phyloP scores from a whole-genome alignment of 2,797 vertebrate genomes.

The Cryptoblepharus egeriae region DNA sequence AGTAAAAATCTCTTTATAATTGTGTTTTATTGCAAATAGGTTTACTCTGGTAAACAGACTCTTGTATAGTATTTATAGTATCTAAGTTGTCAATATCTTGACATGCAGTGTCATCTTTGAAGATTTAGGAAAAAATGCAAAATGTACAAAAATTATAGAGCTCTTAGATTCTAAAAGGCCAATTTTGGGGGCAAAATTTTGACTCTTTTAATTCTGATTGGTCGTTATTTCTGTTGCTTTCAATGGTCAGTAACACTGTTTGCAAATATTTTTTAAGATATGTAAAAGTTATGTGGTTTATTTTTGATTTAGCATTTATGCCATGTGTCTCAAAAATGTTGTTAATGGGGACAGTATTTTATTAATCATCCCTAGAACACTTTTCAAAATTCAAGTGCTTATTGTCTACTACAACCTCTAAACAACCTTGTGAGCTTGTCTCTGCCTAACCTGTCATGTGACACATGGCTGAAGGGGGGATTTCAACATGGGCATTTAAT shows the following conservation, averaged over 20 bases:
- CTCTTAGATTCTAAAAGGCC: neutral
- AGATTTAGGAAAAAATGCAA: conserved; percentile 20
- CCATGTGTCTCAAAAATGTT: neutral
- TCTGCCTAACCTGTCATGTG: neutral
- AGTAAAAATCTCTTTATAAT: neutral
- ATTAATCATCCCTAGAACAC: neutral
- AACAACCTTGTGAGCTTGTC: neutral
- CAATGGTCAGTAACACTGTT: neutral
- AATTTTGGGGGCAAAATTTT: conserved; percentile 31
- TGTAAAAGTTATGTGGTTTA: neutral
- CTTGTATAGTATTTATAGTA: neutral
- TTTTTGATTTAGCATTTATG: neutral
- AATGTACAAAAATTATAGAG: conserved; percentile 16
- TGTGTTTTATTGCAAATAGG: conserved; percentile 33
- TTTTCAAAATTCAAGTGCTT: neutral
- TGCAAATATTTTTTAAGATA: neutral
- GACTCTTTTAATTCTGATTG: conserved; percentile 20
- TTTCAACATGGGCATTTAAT: conserved; percentile 12
- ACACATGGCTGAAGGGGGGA: neutral
- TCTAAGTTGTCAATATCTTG: too few relatives aligned
- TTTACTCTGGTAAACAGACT: conserved; percentile 9
- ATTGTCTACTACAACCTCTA: neutral
- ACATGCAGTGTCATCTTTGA: neutral
- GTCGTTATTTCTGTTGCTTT: neutral
- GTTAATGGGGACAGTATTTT: neutral